Evolutionary conservation across 2,113 vertebrate genomes (phyloP).

Genomic region (Bagarius yarrelli): DNA sequence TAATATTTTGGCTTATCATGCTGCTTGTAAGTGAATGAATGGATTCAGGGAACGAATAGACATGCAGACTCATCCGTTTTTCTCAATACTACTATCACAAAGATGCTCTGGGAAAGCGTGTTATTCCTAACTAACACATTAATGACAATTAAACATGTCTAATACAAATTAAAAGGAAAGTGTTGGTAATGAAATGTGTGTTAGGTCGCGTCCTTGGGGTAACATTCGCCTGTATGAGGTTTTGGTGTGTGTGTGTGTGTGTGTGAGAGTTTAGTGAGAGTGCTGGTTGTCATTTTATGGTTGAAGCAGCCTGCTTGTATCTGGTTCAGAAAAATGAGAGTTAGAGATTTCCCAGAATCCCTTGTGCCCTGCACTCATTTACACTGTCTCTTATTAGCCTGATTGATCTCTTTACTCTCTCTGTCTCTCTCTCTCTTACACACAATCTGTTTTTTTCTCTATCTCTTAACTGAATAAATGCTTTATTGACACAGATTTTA

Average conservation of each 20-base stretch:
- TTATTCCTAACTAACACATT: slow-evolving; percentile 4
- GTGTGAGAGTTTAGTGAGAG: slow-evolving; percentile 23
- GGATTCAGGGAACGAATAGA: background rate
- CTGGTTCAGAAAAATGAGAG: slow-evolving; percentile 36
- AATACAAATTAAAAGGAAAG: slow-evolving; percentile 28
- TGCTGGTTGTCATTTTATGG: background rate
- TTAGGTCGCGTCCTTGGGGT: background rate
- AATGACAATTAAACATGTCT: slow-evolving; percentile 18
- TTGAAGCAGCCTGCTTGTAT: slow-evolving; percentile 18
- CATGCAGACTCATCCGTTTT: background rate
- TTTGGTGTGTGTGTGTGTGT: slow-evolving; percentile 16
- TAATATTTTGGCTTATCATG: background rate
- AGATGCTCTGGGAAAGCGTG: background rate
- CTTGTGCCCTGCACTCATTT: slow-evolving; percentile 45
- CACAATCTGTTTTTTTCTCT: background rate
- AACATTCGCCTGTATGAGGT: background rate
- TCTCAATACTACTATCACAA: background rate
- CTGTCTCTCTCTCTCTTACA: background rate
- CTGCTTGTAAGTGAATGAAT: background rate
- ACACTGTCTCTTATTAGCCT: slow-evolving; percentile 46
- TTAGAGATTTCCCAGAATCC: slow-evolving; percentile 47
- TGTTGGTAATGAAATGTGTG: slow-evolving; percentile 29
- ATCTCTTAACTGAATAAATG: background rate
- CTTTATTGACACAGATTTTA: slow-evolving; percentile 9
- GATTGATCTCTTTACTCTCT: slow-evolving; percentile 19